phyloP scores from a whole-genome alignment of 2,797 vertebrate genomes.

The Choloepus didactylus region DNA sequence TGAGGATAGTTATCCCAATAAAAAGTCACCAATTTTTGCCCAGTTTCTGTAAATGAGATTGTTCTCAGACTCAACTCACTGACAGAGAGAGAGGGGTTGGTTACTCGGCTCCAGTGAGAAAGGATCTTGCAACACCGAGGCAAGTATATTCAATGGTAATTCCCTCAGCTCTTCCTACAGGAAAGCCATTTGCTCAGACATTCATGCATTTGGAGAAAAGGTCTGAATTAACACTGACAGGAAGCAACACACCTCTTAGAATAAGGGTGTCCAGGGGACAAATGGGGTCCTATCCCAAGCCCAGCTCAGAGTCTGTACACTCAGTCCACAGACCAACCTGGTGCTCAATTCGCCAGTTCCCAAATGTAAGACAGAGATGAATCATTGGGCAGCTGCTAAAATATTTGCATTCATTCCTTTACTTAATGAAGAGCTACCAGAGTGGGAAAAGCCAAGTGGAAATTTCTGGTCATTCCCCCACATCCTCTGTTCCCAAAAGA shows the following conservation, averaged over 20 bases:
- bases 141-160: neutral
- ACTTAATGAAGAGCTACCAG: neutral
- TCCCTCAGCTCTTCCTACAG: neutral
- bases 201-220: neutral
- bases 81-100: neutral
- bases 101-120: neutral
- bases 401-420: neutral
- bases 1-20: neutral
- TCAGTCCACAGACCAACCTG: neutral
- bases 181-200: neutral
- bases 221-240: neutral
- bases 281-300: neutral
- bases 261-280: rapidly evolving
- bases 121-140: rapidly evolving
- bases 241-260: neutral
- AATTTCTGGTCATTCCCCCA: neutral
- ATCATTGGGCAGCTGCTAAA: neutral
- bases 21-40: neutral
- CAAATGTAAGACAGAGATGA: neutral
- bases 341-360: neutral
- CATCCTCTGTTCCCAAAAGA: neutral
- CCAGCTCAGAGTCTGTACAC: rapidly evolving
- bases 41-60: neutral
- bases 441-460: neutral
- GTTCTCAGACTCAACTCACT: neutral